Base-by-base conservation (phyloP, 2,113 vertebrate species). In the Epinephelus moara region DNA sequence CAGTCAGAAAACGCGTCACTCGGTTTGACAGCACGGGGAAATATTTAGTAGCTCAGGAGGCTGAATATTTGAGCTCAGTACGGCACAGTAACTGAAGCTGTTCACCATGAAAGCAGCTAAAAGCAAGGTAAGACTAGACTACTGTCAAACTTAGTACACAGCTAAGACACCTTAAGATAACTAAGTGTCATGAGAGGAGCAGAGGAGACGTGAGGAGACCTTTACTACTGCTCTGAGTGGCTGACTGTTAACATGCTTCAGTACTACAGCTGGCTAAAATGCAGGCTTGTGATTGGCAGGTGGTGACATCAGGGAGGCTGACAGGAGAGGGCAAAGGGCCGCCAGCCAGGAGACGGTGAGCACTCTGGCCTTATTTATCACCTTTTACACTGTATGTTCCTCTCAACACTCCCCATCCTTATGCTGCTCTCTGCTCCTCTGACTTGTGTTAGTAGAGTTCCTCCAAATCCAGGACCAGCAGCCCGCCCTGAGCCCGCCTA, bases 241-340 rank as follows among this genome's bases (percentile, higher is more conserved):
- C 8, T 11, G 42, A 42, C 42, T 10, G 42, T 42, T 42, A 14
- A 50, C 14, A 40, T 49, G 56, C 12, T 60, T 27, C 9, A n/a
- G 30, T 25, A 12, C 21, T 42, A 3, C 15, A 30, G 25, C 25
- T 6, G 5, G 25, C 1, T 23, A 23, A 37, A 23, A 25, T 17
- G 15, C 15, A 8, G 10, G 18, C 4, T 23, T 67, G 23, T 77
- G 23, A 47, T 21, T 63, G 60, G 23, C 90, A 95, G 95, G 84
- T 86, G 81, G 77, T 94, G 78, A 94, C 94, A 2, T 95, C 94
- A 3, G 94, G 95, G 42, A 90, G 94, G 74, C 78, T 94, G 75
- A 80, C 86, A 0, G 92, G 88, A 27, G 63, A 27, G 1, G 73
- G 45, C n/a, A 60, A 47, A 42, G 81, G 21, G 52, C 90, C 86